phyloP scores from a whole-genome alignment of 2,888 invertebrate genomes.

The Lithophane socia region DNA sequence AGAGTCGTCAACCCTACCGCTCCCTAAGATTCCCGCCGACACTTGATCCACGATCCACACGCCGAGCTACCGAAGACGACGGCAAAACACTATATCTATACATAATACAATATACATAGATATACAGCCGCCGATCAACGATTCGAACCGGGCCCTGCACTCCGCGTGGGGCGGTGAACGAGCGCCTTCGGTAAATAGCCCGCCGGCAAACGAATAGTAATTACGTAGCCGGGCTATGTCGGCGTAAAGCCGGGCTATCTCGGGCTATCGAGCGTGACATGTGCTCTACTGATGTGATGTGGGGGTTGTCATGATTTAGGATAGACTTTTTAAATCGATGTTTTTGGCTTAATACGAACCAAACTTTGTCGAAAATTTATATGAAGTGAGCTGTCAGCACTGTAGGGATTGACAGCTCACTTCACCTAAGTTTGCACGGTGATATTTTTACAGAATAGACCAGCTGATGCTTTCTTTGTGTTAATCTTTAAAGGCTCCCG shows the following conservation, averaged over 20 bases:
- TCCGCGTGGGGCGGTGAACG: slow-evolving; percentile 47
- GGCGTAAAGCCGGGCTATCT: slow-evolving; percentile 28
- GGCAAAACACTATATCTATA: slow-evolving; percentile 37
- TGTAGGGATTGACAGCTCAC: not conserved
- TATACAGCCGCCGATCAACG: slow-evolving; percentile 20
- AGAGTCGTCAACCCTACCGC: no score
- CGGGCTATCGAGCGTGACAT: slow-evolving; percentile 18
- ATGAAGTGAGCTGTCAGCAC: not conserved
- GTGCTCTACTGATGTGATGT: not conserved
- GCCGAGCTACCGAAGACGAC: slow-evolving; percentile 48
- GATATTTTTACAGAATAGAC: not conserved
- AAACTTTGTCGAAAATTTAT: not conserved
- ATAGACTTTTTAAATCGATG: no score
- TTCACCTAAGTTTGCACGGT: not conserved
- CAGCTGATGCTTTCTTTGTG: not conserved
- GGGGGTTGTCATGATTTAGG: not conserved
- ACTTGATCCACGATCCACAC: slow-evolving; percentile 64
- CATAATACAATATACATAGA: not conserved
- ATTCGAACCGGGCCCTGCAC: slow-evolving; percentile 26
- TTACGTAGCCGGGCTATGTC: slow-evolving; percentile 34
- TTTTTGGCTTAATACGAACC: not conserved
- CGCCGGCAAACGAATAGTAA: slow-evolving; percentile 56
- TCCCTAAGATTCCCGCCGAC: slow-evolving; percentile 58
- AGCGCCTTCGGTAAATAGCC: slow-evolving; percentile 48
- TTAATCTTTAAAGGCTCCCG: not conserved